Conservation (phyloP, 2,888 invertebrate species). For the Macropis europaea region DNA sequence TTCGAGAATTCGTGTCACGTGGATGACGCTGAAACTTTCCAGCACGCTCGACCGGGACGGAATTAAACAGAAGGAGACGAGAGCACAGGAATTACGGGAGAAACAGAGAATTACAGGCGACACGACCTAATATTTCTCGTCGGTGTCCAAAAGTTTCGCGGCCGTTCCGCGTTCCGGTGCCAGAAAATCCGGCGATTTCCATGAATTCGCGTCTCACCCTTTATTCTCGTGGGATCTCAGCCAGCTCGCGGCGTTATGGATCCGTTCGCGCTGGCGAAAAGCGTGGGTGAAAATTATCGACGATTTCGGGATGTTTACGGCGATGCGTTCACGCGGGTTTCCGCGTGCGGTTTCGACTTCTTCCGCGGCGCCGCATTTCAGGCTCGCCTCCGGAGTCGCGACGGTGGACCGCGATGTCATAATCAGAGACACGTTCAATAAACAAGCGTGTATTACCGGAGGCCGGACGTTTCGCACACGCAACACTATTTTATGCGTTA, state of each 20-base stretch:
- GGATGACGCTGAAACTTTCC: too few relatives aligned
- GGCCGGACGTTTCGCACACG: constrained; percentile 27
- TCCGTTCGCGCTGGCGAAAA: background rate
- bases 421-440: constrained; percentile 30
- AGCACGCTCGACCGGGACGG: too few relatives aligned
- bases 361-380: background rate
- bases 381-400: background rate
- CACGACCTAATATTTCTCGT: constrained; percentile 5
- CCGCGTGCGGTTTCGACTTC: background rate
- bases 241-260: constrained; percentile 1
- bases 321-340: background rate
- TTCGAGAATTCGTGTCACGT: too few relatives aligned
- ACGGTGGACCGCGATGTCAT: background rate
- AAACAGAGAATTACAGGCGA: too few relatives aligned
- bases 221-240: too few relatives aligned
- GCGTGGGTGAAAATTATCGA: constrained; percentile 3
- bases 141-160: background rate
- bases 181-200: too few relatives aligned
- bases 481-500: constrained; percentile 43
- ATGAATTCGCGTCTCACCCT: background rate
- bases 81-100: too few relatives aligned
- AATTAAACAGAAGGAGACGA: too few relatives aligned
- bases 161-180: background rate
- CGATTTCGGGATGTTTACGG: background rate
- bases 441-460: constrained; percentile 32